Evolutionary conservation across 2,113 vertebrate genomes (phyloP).

Genomic region (Pimephales promelas): DNA sequence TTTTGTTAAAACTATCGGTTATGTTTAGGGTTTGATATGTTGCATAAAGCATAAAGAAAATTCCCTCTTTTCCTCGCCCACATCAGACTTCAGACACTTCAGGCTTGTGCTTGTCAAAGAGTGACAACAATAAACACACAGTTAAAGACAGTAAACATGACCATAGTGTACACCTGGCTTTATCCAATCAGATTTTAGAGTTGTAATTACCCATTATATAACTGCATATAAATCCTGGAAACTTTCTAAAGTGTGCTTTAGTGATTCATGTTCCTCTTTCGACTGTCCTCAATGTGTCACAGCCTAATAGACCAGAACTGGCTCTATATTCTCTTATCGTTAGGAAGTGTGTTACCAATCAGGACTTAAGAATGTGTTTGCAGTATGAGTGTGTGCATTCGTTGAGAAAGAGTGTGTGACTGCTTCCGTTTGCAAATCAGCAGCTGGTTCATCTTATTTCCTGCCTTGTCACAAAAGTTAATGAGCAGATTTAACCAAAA

Average conservation of each 20-base stretch:
- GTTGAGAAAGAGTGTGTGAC: conserved; percentile 23
- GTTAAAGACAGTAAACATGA: neutral
- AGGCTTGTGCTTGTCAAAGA: neutral
- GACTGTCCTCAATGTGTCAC: conserved; percentile 56
- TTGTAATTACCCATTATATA: neutral
- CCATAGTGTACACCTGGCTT: neutral
- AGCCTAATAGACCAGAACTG: conserved; percentile 67
- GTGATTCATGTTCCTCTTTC: conserved; percentile 55
- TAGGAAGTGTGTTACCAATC: conserved; percentile 75
- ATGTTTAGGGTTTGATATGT: too few species aligned
- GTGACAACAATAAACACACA: neutral
- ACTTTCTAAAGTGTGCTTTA: conserved; percentile 22
- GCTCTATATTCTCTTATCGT: conserved; percentile 66
- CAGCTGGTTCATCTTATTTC: conserved; percentile 7
- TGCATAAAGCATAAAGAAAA: neutral
- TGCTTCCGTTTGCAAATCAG: conserved; percentile 21
- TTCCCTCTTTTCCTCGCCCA: neutral
- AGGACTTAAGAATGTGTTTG: conserved; percentile 47
- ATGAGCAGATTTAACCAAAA: conserved; percentile 32
- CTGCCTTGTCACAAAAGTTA: conserved; percentile 29
- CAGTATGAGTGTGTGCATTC: conserved; percentile 27
- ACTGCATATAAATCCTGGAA: neutral
- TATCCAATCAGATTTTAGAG: neutral
- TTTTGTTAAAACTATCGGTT: too few species aligned
- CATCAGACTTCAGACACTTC: neutral